Evolutionary conservation across 2,888 invertebrate species (phyloP).

Genomic region (Amorpha juglandis): DNA sequence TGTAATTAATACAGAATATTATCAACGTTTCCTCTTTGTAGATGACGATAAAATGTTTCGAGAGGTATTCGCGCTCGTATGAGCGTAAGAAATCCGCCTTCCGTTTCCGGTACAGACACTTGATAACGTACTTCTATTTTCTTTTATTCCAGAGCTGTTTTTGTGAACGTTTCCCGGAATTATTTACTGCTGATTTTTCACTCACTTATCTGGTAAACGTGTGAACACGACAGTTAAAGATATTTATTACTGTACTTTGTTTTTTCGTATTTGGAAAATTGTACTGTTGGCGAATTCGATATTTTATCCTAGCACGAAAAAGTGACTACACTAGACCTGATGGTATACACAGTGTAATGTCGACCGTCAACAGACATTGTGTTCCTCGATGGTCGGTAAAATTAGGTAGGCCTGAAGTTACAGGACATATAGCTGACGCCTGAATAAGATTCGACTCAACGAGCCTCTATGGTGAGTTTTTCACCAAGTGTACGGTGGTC

Average conservation of each 20-base stretch:
- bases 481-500: too few species aligned
- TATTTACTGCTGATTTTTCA: not conserved
- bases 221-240: not conserved
- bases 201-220: not conserved
- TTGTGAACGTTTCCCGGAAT: not conserved
- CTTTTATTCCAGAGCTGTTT: not conserved
- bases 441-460: too few species aligned
- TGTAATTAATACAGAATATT: not conserved
- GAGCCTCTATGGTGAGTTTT: too few species aligned
- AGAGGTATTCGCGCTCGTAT: conserved; percentile 5
- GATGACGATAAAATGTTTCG: not conserved
- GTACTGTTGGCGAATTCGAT: too few species aligned
- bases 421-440: too few species aligned
- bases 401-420: too few species aligned
- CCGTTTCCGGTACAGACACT: conserved; percentile 10
- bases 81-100: conserved; percentile 5
- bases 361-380: too few species aligned
- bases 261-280: not conserved
- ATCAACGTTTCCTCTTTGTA: not conserved
- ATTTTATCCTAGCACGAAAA: too few species aligned
- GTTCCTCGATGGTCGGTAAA: too few species aligned
- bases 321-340: too few species aligned
- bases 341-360: too few species aligned
- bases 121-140: conserved; percentile 6
- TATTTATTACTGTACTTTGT: too few species aligned